Evolutionary conservation across 2,113 vertebrate species (phyloP).

Genomic region (Tyto alba): DNA sequence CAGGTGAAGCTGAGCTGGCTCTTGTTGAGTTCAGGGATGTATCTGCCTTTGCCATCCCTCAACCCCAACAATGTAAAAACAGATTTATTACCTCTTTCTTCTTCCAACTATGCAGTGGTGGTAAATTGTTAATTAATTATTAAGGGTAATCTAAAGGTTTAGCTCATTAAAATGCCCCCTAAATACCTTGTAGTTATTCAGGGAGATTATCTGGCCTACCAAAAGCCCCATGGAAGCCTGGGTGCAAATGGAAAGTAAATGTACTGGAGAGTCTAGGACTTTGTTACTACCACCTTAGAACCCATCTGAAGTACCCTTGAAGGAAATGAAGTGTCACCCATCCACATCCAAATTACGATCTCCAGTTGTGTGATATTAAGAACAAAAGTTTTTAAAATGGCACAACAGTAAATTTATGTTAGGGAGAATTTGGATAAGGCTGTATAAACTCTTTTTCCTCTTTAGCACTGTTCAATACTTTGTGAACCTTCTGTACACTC

Average conservation of each 20-base stretch:
- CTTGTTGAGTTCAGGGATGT: neutral
- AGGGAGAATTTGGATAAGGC: neutral
- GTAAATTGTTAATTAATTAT: neutral
- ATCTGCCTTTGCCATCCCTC: neutral
- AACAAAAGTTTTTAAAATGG: neutral
- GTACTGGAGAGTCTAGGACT: neutral
- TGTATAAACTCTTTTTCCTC: neutral
- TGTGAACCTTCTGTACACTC: neutral
- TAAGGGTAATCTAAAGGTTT: neutral
- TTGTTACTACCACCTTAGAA: neutral
- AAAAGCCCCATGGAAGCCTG: neutral
- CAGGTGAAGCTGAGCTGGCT: neutral
- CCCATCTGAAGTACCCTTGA: neutral
- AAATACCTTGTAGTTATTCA: neutral
- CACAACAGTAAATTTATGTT: neutral
- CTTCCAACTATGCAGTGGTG: neutral
- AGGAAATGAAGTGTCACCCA: neutral
- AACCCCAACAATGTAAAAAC: neutral
- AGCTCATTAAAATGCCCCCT: neutral
- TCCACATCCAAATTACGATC: neutral
- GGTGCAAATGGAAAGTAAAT: neutral
- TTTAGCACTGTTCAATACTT: neutral
- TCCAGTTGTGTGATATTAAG: neutral
- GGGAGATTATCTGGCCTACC: neutral
- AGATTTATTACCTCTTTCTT: neutral